Percentiles rank a stretch among this genome's conserved stretches.
Evolutionary conservation across 2,113 vertebrate species (phyloP).

Genomic region (Phrynosoma platyrhinos): DNA sequence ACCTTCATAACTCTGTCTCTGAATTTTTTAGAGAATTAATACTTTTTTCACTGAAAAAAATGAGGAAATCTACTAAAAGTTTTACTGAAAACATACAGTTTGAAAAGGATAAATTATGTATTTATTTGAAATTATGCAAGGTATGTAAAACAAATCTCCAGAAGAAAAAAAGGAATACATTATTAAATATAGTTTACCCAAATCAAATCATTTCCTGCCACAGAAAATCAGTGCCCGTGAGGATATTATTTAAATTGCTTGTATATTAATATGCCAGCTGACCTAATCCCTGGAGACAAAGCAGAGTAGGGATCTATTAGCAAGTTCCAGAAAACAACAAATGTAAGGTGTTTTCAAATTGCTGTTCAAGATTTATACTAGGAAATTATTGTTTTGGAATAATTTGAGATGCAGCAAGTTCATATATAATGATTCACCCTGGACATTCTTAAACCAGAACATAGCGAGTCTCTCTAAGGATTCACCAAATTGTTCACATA

Average conservation of each 20-base stretch:
- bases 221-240: constrained; percentile 21
- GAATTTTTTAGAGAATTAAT: neutral
- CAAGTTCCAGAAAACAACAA: constrained; percentile 29
- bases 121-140: constrained; percentile 40
- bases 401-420: neutral
- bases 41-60: neutral
- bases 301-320: neutral
- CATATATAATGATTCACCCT: neutral
- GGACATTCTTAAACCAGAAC: neutral
- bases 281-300: neutral
- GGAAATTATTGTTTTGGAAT: neutral
- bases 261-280: neutral
- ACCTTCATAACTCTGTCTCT: neutral
- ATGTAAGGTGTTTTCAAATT: neutral
- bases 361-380: neutral
- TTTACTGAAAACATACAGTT: neutral
- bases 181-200: constrained; percentile 32
- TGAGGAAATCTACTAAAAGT: neutral
- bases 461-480: neutral
- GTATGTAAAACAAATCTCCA: constrained; percentile 31
- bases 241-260: constrained; percentile 29
- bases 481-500: neutral
- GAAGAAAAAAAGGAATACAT: constrained; percentile 2
- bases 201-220: constrained; percentile 46
- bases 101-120: constrained; percentile 14